phyloP scores from a whole-genome alignment of 2,888 invertebrate genomes.

The Cactoblastis cactorum region DNA sequence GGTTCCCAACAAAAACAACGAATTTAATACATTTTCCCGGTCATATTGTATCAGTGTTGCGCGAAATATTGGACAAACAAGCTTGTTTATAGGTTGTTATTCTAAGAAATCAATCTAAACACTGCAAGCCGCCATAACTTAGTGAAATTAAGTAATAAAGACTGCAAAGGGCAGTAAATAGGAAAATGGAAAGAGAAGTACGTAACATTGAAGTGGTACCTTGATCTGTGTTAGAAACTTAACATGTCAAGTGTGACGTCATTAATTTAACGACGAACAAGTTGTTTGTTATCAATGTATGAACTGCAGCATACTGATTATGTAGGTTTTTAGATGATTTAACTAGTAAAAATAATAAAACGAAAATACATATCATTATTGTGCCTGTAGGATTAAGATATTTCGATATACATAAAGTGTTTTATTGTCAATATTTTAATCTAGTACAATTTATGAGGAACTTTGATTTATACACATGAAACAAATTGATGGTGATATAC shows the following conservation, averaged over 20 bases:
- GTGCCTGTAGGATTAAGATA: constrained; percentile 61
- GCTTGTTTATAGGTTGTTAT: constrained; percentile 36
- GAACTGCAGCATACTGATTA: constrained; percentile 21
- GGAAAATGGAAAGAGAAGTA: constrained; percentile 32
- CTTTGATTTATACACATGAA: constrained; percentile 20
- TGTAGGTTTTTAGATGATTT: constrained; percentile 39
- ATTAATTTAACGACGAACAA: not conserved
- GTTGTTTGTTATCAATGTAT: constrained; percentile 3
- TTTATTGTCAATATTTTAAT: not conserved
- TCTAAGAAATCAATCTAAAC: constrained; percentile 40
- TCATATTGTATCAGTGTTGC: constrained; percentile 19
- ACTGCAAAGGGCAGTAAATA: constrained; percentile 31
- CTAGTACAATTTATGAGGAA: not conserved
- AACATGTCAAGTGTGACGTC: constrained; percentile 18
- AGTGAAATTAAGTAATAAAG: constrained; percentile 41
- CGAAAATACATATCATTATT: constrained; percentile 71
- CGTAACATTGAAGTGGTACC: constrained; percentile 23
- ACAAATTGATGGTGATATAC: constrained; percentile 23
- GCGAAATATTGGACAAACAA: constrained; percentile 20
- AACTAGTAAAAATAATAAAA: constrained; percentile 47
- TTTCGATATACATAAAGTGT: constrained; percentile 15
- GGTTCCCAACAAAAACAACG: constrained; percentile 15
- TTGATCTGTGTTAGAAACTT: constrained; percentile 22
- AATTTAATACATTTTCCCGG: constrained; percentile 19
- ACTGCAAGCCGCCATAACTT: constrained; percentile 51